A percentile compares a stretch with the other conserved stretches of the same genome.
phyloP scores from a whole-genome alignment of 2,797 vertebrate species.

The Sebastes taczanowskii region DNA sequence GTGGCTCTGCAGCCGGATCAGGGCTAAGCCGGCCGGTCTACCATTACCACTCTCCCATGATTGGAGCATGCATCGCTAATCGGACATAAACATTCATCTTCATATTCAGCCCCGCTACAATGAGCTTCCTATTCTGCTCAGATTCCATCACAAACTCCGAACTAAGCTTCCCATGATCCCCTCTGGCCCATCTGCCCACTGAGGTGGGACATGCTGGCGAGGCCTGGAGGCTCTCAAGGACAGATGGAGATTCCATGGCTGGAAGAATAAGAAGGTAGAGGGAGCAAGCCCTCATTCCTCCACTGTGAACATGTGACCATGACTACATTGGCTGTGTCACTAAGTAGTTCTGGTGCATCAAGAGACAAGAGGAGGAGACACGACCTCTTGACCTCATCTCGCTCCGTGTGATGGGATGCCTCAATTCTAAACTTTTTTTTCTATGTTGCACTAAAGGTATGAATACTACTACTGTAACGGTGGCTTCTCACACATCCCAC shows the following conservation, averaged over 20 bases:
- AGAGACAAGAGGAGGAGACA: background rate
- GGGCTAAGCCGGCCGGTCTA: slow-evolving; percentile 66
- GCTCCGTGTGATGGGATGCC: background rate
- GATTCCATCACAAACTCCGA: slow-evolving; percentile 53
- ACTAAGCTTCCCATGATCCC: slow-evolving; percentile 60
- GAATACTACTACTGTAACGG: background rate
- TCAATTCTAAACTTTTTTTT: background rate
- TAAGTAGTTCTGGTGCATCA: background rate
- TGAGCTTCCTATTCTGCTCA: slow-evolving; percentile 69
- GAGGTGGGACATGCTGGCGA: slow-evolving; percentile 43
- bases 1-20: slow-evolving; percentile 65
- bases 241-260: slow-evolving; percentile 49
- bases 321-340: background rate
- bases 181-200: slow-evolving; percentile 13
- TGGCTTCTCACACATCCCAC: background rate
- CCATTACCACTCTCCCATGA: slow-evolving; percentile 78
- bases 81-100: slow-evolving; percentile 80
- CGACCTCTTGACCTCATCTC: background rate
- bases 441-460: background rate
- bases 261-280: slow-evolving; percentile 14
- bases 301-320: background rate
- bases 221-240: slow-evolving; percentile 25
- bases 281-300: background rate
- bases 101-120: slow-evolving; percentile 58
- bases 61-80: slow-evolving; percentile 80